A percentile compares a stretch with the other conserved stretches of the same genome.
phyloP scores from a whole-genome alignment of 2,113 vertebrate species.

The Cheirogaleus medius region DNA sequence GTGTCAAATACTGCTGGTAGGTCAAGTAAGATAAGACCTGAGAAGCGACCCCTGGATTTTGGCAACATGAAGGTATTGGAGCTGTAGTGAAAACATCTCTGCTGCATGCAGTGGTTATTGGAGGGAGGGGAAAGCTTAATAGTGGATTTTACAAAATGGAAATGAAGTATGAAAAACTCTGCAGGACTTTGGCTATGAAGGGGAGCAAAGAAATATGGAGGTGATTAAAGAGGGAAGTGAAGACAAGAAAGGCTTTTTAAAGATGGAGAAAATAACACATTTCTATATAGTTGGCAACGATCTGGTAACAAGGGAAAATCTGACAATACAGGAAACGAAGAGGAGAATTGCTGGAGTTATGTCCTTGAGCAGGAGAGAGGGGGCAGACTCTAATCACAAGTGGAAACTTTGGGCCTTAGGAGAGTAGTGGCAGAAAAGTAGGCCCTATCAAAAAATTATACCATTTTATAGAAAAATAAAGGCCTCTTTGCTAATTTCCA shows the following conservation, averaged over 20 bases:
- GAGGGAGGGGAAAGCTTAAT: neutral
- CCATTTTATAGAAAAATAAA: constrained; percentile 18
- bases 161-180: neutral
- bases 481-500: neutral
- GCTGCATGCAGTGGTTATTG: too few species aligned
- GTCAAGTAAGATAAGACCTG: neutral
- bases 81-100: neutral
- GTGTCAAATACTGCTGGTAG: neutral
- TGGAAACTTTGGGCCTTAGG: neutral
- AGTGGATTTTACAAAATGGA: neutral
- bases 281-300: neutral
- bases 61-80: neutral
- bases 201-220: neutral
- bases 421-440: neutral
- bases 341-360: neutral
- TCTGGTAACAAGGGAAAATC: neutral
- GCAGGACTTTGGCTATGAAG: neutral
- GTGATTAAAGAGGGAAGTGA: neutral
- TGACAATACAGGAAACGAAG: neutral
- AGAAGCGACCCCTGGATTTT: neutral
- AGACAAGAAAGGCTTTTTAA: neutral
- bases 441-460: neutral
- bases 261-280: neutral
- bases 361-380: neutral
- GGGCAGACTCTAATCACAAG: neutral